Conservation (phyloP, 2,888 invertebrate genomes). For the Xylocampa areola region DNA sequence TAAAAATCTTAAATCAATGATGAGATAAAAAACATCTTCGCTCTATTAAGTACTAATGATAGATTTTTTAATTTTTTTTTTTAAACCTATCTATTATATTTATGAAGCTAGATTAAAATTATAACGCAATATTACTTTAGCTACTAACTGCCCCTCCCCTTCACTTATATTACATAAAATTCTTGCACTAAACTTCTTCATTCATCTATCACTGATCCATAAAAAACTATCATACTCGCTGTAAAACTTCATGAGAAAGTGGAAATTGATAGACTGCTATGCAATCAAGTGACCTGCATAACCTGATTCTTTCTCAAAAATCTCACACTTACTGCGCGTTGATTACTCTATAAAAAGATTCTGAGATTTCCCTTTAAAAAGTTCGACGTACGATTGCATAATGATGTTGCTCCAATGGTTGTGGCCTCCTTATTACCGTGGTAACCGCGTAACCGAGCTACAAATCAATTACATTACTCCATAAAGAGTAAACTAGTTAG, state of each 20-base stretch:
- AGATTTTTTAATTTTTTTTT: too few species aligned
- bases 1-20: too few species aligned
- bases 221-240: not conserved
- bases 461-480: slow-evolving; percentile 61
- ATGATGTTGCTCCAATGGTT: slow-evolving; percentile 43
- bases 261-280: not conserved
- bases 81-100: too few species aligned
- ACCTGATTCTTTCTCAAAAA: not conserved
- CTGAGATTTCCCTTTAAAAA: slow-evolving; percentile 43
- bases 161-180: too few species aligned
- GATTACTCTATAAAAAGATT: slow-evolving; percentile 14
- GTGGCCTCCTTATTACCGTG: slow-evolving; percentile 53
- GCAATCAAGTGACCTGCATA: not conserved
- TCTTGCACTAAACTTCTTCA: too few species aligned
- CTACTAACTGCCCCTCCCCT: too few species aligned
- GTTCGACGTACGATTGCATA: slow-evolving; percentile 54
- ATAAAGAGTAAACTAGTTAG: slow-evolving; percentile 13
- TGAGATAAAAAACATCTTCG: too few species aligned
- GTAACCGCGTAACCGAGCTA: slow-evolving; percentile 57
- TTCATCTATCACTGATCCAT: too few species aligned
- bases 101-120: too few species aligned
- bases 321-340: not conserved
- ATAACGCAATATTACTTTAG: too few species aligned
- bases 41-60: too few species aligned
- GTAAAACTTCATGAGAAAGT: not conserved